Evolutionary conservation across 1,140 invertebrate genomes (phyloP), one percentile per base, ranked within the genome.

Genomic region (Aphis craccivora): DNA sequence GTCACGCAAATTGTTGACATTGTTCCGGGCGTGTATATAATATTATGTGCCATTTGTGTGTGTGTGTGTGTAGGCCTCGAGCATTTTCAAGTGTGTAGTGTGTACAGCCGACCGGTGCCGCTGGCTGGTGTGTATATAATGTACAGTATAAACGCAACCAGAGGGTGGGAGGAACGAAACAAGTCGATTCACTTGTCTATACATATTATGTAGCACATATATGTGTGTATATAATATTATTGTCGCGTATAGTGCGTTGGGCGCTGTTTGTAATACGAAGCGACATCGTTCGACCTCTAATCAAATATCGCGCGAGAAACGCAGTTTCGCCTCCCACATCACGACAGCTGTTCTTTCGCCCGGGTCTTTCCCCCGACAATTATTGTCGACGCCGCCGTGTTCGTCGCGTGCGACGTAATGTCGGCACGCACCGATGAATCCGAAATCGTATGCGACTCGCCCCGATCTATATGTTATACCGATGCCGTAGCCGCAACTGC

Each of bases 1-100:
- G 53, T 90, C 51, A 37, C 51, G 37, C 53, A 90, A 90, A 90
- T 60, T 90, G 88, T 90, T 90, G 88, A 90, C 88, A 90, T 90
- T 90, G 88, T 90, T 90, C 53, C 51, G 51, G n/a, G 53, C 22
- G 88, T 90, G 35, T 30, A 25, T 48, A 86, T 43, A 86, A 14
- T 40, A 37, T 37, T 86, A 43, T 30, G 40, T 43, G 40, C 60
- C 60, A 76, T 76, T 76, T 40, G 9, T 88, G 81, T 25, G 40
- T 43, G 83, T 81, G 76, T 43, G 40, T 89, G 43, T 43, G 83
- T 89, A 60, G 23, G 55, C 89, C n/a, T 25, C 35, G 53, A 55
- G 51, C 89, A 22, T 60, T 60, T 7, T 90, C 48, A 53, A 89
- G 43, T 35, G 60, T 89, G n/a, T 37, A 51, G 48, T 53, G 48